A percentile compares a stretch with the other conserved stretches of the same genome.
Evolutionary conservation across 1,140 invertebrate genomes (phyloP).

Genomic region (Aplysia californica): DNA sequence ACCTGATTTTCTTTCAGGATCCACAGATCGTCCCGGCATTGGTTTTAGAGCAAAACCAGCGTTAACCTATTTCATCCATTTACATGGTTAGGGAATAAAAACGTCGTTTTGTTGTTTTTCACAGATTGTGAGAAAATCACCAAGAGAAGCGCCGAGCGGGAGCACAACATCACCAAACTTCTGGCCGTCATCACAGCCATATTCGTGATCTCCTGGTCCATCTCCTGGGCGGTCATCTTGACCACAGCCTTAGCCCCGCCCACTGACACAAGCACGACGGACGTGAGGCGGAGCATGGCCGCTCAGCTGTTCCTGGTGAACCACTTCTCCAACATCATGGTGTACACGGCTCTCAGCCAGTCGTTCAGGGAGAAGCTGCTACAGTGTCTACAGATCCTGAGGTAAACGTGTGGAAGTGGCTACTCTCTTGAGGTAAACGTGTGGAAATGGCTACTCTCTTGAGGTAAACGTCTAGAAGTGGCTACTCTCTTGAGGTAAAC

Average conservation of each 20-base stretch:
- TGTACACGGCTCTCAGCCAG: constrained; percentile 9
- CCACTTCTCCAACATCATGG: constrained; percentile 23
- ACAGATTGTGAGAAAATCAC: constrained; percentile 28
- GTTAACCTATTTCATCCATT: too few species aligned
- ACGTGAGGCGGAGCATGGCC: constrained; percentile 11
- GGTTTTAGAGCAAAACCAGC: too few species aligned
- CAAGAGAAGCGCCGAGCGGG: constrained; percentile 1
- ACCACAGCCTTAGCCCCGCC: neutral
- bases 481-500: neutral
- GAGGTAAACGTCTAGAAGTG: neutral
- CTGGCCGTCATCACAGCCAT: constrained; percentile 21
- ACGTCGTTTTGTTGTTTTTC: neutral
- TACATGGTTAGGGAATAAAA: too few species aligned
- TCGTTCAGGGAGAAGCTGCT: constrained; percentile 27
- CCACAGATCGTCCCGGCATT: too few species aligned
- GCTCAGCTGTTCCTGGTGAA: constrained; percentile 19
- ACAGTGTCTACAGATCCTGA: too few species aligned
- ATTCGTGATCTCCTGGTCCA: constrained; percentile 24
- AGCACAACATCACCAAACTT: constrained; percentile 26
- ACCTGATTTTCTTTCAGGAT: too few species aligned
- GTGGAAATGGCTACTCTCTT: neutral
- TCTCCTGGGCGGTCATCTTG: constrained; percentile 12
- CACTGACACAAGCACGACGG: neutral
- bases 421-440: neutral
- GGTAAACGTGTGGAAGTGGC: too few species aligned